These are phyloP conservation scores for Oxyura jamaicensis DNA, from an alignment of 2,113 vertebrate genomes.

Conservation along the genomic window DNA sequence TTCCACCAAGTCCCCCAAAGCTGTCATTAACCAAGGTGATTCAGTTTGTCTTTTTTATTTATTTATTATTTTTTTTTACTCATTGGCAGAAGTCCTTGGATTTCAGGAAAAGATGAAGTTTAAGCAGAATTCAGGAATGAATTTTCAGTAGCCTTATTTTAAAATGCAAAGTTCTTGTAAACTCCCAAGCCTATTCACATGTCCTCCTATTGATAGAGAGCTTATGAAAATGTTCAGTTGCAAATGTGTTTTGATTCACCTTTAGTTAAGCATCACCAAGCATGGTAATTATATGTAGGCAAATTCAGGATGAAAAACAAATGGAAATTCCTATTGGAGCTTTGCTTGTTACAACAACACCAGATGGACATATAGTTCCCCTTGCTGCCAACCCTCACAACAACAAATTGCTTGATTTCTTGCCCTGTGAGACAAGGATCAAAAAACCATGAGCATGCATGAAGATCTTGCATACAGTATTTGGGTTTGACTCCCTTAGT, in stretches of 20 bases:
- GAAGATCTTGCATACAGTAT: neutral
- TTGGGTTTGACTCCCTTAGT: neutral
- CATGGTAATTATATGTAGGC: neutral
- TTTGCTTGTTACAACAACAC: neutral
- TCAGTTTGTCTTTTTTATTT: neutral
- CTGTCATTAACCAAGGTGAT: neutral
- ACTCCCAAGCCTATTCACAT: neutral
- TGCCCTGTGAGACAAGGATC: neutral
- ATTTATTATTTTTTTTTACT: neutral
- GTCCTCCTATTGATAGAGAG: neutral
- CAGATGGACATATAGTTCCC: neutral
- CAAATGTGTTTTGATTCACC: neutral
- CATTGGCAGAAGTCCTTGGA: neutral
- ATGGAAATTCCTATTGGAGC: neutral
- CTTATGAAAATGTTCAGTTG: rapidly evolving
- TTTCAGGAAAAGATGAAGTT: neutral
- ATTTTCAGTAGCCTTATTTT: neutral
- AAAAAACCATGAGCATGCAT: rapidly evolving
- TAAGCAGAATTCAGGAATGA: neutral
- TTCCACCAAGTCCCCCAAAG: neutral
- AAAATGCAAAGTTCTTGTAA: neutral
- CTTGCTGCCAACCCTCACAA: neutral
- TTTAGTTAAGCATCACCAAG: slow-evolving; percentile 16
- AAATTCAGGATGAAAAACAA: slow-evolving; percentile 28
- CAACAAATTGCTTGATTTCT: neutral